phyloP scores from a whole-genome alignment of 2,888 invertebrate genomes.

The Ochlodes sylvanus region DNA sequence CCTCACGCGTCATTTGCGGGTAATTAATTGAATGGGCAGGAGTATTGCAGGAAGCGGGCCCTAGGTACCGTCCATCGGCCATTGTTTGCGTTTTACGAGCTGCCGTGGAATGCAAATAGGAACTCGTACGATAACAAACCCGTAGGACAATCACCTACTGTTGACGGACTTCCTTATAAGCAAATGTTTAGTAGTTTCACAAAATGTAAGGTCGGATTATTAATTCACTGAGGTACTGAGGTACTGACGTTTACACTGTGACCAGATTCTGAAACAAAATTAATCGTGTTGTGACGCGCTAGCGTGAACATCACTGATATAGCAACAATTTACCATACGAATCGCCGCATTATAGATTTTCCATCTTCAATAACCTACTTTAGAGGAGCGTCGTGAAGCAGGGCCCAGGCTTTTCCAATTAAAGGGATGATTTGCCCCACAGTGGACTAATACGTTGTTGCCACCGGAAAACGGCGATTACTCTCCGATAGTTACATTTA shows the following conservation, averaged over 20 bases:
- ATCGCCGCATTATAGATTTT: too few species aligned
- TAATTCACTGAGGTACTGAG: too few species aligned
- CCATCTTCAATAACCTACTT: too few species aligned
- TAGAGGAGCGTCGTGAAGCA: too few species aligned
- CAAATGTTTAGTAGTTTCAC: slow-evolving; percentile 1
- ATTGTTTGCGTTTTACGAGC: slow-evolving; percentile 69
- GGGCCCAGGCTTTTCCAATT: too few species aligned
- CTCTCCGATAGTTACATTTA: slow-evolving; percentile 8
- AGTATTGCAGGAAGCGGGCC: slow-evolving; percentile 28
- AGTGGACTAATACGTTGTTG: not conserved
- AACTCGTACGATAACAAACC: slow-evolving; percentile 62
- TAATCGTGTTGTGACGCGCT: too few species aligned
- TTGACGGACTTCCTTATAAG: slow-evolving; percentile 28
- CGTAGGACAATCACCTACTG: slow-evolving; percentile 48
- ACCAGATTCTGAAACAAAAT: too few species aligned
- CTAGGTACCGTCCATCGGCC: slow-evolving; percentile 39
- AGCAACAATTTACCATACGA: too few species aligned
- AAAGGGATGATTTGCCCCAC: too few species aligned
- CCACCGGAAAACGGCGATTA: slow-evolving; percentile 18
- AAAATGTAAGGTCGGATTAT: not conserved
- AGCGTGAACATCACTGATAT: too few species aligned
- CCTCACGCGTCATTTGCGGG: slow-evolving; percentile 5
- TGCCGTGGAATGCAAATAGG: slow-evolving; percentile 72
- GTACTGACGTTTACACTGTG: too few species aligned
- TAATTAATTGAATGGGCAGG: slow-evolving; percentile 1